Evolutionary conservation across 2,113 vertebrate genomes (phyloP).

Genomic region (Cyphomyrus discorhynchus): DNA sequence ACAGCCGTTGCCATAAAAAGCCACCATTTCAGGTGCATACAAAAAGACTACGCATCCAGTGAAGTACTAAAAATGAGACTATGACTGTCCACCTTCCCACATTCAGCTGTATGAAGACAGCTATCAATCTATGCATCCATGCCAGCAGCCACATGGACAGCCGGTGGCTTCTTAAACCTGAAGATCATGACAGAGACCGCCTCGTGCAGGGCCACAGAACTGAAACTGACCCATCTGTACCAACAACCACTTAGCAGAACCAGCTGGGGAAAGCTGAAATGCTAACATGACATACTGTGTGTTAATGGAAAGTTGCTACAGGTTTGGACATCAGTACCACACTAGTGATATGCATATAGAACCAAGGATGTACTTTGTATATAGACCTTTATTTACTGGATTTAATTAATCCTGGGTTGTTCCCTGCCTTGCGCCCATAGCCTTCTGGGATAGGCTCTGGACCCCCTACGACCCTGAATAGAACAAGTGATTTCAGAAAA

Average conservation of each 20-base stretch:
- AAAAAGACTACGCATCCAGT: background rate
- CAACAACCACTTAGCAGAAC: background rate
- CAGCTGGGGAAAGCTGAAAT: background rate
- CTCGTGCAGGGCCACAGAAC: background rate
- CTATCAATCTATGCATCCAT: background rate
- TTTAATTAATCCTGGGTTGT: background rate
- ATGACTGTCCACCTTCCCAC: background rate
- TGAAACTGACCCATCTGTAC: background rate
- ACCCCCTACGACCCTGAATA: too few relatives aligned
- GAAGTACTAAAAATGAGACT: background rate
- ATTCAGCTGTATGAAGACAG: background rate
- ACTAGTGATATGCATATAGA: background rate
- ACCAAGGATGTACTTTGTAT: background rate
- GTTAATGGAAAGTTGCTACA: background rate
- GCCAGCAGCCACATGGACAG: background rate
- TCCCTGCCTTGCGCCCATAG: too few relatives aligned
- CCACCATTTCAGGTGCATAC: background rate
- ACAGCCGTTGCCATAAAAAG: background rate
- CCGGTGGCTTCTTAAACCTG: background rate
- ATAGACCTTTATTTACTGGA: background rate
- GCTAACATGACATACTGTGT: background rate
- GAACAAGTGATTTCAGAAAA: background rate
- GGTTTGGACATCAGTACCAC: background rate
- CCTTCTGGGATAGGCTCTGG: too few relatives aligned
- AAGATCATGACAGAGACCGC: background rate